Base-by-base conservation (phyloP, 2,797 vertebrate genomes). In the Eleutherodactylus coqui region DNA sequence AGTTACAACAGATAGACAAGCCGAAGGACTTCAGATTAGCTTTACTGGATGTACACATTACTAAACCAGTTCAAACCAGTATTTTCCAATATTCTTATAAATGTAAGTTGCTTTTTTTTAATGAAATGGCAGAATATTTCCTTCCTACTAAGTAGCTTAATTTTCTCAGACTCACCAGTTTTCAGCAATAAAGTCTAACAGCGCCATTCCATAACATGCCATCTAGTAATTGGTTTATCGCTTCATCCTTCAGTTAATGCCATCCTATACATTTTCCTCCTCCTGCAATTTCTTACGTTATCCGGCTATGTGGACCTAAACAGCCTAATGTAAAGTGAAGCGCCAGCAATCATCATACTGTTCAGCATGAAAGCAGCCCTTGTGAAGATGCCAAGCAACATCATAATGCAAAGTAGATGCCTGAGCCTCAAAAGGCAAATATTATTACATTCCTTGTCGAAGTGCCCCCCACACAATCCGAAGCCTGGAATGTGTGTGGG, bases 401-500 rank as follows among this genome's bases (percentile, higher is more conserved):
- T 53, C 38, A 24, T 4, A 53, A 41, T 24, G 36, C 27, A 79
- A 70, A 55, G 80, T 29, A 55, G 49, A 38, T 55, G 67, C 49
- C 36, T 17, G 8, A 29, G 43, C 24, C 19, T 4, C 69, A 17
- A 79, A 85, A 51, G 11, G 38, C 81, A 89, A 62, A 88, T 64
- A 70, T 73, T 27, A 86, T 77, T 85, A 86, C 93, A 93, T 94
- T 95, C 92, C 89, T 91, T 80, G 79, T 89, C 87, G 88, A 86
- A 87, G 89, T 88, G 90, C 90, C 76, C 91, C 92, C 93, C 90
- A 93, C 94, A 90, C 19, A 83, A 34, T 0, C 81, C 82, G 88
- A 87, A 87, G 87, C 79, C 87, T 90, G 88, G 93, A 94, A 95
- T 94, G 90, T 89, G 92, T 91, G 95, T 93, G 93, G 94, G 94